Conservation (phyloP, 2,888 invertebrate genomes). For the Syrphus vitripennis region DNA sequence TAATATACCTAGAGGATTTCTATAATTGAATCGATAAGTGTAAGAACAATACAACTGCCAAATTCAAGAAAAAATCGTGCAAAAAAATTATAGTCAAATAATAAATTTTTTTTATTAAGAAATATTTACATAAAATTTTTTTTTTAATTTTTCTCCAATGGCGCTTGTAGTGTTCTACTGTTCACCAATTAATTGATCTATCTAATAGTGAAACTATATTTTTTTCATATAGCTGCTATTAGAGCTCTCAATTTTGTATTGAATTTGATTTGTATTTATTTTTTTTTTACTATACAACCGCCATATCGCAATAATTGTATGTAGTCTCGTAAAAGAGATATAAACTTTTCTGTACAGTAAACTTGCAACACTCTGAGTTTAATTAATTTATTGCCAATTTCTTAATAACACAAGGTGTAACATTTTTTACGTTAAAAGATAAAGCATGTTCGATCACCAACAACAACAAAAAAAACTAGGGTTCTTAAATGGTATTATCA, state of each 20-base stretch:
- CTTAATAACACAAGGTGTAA: neutral
- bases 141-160: no score
- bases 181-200: no score
- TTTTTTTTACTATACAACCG: neutral
- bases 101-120: no score
- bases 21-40: no score
- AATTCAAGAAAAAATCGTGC: no score
- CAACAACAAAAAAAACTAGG: no score
- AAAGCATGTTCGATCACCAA: no score
- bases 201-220: slow-evolving; percentile 11
- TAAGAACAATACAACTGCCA: no score
- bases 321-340: neutral
- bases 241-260: slow-evolving; percentile 24
- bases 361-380: neutral
- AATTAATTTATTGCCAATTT: neutral
- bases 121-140: no score
- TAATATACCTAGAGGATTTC: neutral
- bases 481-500: no score
- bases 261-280: neutral
- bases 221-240: slow-evolving; percentile 18
- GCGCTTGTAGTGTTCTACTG: no score
- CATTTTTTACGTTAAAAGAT: neutral
- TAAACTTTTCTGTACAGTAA: neutral
- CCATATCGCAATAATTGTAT: neutral
- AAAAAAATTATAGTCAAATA: no score